Evolutionary conservation across 2,797 vertebrate species (phyloP), one percentile per base, ranked within the genome.

Genomic region (Tragopan temminckii): DNA sequence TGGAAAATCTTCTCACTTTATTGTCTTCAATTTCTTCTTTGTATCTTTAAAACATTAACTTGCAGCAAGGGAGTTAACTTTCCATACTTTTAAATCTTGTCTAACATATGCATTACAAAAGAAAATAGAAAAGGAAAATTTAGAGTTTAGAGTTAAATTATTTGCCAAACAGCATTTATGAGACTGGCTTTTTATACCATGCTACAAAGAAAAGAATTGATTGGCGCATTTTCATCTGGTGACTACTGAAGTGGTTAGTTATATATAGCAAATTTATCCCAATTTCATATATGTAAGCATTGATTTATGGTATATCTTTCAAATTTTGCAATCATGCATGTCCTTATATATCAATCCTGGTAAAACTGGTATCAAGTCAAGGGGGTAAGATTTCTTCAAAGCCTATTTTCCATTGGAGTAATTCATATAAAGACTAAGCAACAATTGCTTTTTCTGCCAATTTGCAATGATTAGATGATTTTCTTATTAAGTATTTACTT

Each of bases 1-100:
- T 70, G 83, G 88, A 91, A 92, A 96, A 92, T 12, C 36, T 89
- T 89, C 71, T 84, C n/a, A 38, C 18, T 92, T 87, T 38, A 50
- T 88, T 91, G n/a, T 87, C 58, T 81, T 68, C 74, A 59, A 36
- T 69, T 18, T 66, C 61, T 76, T 43, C 61, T 70, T 2, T 9
- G 40, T 68, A 80, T 61, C 45, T 71, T 93, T 64, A 66, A 85
- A 95, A 81, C 36, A 55, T 69, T 72, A 77, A 83, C 93, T 88
- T 69, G 31, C 40, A 85, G 84, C 72, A 88, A 94, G 83, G 58
- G 74, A 91, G 70, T 67, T 79, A 88, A 42, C 24, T 83, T 89
- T 74, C 67, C 57, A 71, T 38, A 59, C 27, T 61, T 89, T 68
- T 76, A 12, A 68, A 76, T 79, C 43, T 92, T 66, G 71, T 24